Evolutionary conservation across 2,113 vertebrate genomes (phyloP).

Genomic region (Rhinolophus ferrumequinum): DNA sequence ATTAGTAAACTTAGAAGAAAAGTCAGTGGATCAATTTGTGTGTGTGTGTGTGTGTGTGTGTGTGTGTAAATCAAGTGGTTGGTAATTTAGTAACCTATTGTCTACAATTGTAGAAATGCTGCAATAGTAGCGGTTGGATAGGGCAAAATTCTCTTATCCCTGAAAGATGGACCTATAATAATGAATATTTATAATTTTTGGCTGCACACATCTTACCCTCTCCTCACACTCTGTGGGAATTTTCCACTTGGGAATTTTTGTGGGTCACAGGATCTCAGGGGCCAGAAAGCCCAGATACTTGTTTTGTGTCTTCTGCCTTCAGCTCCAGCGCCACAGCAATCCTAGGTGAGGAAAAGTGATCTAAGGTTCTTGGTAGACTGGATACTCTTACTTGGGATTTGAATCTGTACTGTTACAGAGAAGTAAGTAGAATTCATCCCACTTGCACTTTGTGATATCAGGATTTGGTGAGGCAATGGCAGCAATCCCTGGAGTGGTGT

Average conservation of each 20-base stretch:
- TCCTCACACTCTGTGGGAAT: not conserved
- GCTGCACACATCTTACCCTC: not conserved
- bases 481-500: not conserved
- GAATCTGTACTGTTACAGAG: not conserved
- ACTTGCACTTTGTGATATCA: not conserved
- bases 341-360: not conserved
- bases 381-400: not conserved
- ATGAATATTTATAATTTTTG: not conserved
- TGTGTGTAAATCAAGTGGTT: not conserved
- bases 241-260: not conserved
- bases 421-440: not conserved
- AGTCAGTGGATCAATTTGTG: not conserved
- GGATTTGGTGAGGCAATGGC: not conserved
- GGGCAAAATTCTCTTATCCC: not conserved
- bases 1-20: not conserved
- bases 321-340: not conserved
- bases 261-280: not conserved
- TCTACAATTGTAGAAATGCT: not conserved
- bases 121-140: not conserved
- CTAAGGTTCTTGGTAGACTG: not conserved
- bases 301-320: not conserved
- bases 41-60: not conserved
- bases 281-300: not conserved
- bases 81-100: constrained; percentile 22
- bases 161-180: not conserved